Percentiles rank a stretch among this genome's conserved stretches.
These are phyloP conservation scores for Dichetophora obliterata DNA, from an alignment of 2,888 invertebrate species.

Conservation along the genomic window DNA sequence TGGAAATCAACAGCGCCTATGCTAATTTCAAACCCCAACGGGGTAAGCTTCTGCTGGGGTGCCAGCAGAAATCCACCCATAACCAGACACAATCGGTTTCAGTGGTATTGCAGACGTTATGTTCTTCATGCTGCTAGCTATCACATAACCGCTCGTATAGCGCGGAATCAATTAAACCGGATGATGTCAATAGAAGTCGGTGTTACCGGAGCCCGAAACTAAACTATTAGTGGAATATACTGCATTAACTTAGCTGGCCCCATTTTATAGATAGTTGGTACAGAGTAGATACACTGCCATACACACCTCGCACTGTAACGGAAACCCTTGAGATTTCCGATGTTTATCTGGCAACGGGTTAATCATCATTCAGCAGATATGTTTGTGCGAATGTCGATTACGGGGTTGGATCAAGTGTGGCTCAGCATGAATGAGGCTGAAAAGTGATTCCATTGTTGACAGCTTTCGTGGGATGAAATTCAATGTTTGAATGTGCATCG, in stretches of 20 bases:
- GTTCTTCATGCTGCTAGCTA: background rate
- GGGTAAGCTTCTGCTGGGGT: background rate
- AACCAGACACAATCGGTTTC: conserved; percentile 25
- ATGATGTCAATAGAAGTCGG: conserved; percentile 1
- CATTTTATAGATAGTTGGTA: background rate
- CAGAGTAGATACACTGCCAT: background rate
- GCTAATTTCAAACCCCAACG: background rate
- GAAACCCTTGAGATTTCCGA: background rate
- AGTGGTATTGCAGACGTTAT: background rate
- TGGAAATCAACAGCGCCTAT: background rate
- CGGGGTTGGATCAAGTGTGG: background rate
- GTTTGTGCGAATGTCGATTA: background rate
- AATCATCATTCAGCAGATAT: background rate
- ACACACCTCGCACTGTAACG: background rate
- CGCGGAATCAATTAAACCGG: conserved; percentile 21
- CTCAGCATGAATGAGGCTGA: background rate
- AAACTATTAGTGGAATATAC: background rate
- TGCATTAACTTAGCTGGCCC: background rate
- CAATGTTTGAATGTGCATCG: background rate
- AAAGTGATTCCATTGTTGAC: background rate
- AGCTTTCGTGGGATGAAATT: background rate
- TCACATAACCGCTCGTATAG: background rate
- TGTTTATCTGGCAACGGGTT: background rate
- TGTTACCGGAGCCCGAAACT: background rate
- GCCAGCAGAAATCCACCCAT: background rate